Evolutionary conservation across 2,797 vertebrate genomes (phyloP).

Genomic region (Chaenodraco wilsoni): DNA sequence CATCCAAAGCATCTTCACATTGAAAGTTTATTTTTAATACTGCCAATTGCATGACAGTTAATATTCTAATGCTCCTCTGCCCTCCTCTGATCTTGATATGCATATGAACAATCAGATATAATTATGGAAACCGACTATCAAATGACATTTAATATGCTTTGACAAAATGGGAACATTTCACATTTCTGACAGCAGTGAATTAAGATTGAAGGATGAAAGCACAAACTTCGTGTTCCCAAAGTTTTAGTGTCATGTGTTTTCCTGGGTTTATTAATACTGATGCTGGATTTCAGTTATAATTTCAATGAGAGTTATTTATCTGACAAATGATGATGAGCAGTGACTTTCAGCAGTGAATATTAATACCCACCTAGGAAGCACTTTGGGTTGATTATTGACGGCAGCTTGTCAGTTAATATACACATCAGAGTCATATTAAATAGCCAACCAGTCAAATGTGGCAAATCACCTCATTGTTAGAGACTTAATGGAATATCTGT

Average conservation of each 20-base stretch:
- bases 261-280: conserved; percentile 40
- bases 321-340: conserved; percentile 71
- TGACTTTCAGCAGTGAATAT: conserved; percentile 39
- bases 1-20: conserved; percentile 10
- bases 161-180: conserved; percentile 66
- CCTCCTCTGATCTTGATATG: conserved; percentile 58
- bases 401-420: conserved; percentile 66
- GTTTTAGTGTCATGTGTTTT: conserved; percentile 37
- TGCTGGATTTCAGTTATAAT: conserved; percentile 53
- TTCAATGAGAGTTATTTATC: conserved; percentile 59
- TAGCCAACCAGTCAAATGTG: conserved; percentile 59
- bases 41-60: conserved; percentile 66
- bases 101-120: conserved; percentile 66
- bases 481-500: conserved; percentile 35
- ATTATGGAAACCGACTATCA: conserved; percentile 71
- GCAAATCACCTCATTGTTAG: conserved; percentile 55
- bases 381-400: conserved; percentile 68
- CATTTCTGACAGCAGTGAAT: conserved; percentile 67
- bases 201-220: conserved; percentile 68
- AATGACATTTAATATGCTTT: conserved; percentile 73
- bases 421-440: conserved; percentile 57
- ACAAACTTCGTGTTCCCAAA: conserved; percentile 45
- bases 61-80: conserved; percentile 54
- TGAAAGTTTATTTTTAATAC: conserved; percentile 62
- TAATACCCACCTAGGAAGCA: conserved; percentile 37